Base-by-base conservation (phyloP, 2,797 vertebrate species). In the Alosa sapidissima region DNA sequence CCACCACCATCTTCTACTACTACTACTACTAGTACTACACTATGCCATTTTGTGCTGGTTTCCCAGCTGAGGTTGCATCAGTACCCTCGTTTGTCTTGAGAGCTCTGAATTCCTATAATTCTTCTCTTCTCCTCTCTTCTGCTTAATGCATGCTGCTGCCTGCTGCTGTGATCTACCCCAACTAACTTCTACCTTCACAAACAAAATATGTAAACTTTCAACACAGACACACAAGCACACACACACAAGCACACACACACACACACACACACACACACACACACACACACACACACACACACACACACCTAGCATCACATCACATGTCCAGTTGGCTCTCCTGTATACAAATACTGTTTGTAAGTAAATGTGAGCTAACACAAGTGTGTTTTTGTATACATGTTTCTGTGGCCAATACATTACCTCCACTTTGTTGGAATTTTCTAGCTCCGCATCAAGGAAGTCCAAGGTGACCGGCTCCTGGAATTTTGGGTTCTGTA, bases 401-500 rank as follows among this genome's bases (percentile, higher is more conserved):
- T 60, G 84, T 85, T 24, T 81, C 14, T 75, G 68, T 6, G 36
- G 72, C 14, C 5, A 36, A 78, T 47, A 5, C 1, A 7, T 13
- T 94, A 99, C 98, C 97, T 98, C 95, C 81, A 99, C 97, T 96
- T 99, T 99, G 90, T 98, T 97, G 89, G 99, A 97, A 90, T 99
- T 99, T 94, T 99, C 98, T 90, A 99, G 89, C 88, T 99, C 98
- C 13, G 98, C 98, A 89, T 99, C 98, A 85, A 99, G 94, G 87
- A 99, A 98, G 94, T 99, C 98, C 88, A 99, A 91, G 0, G 98
- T 99, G 84, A 99, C 98, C 16, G 98, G 98, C 89, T 99, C 98
- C 97, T 99, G 98, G 91, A 98, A 99, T 99, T 99, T 99, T 85
- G 97, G 98, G 93, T 99, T 99, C 98, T 99, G 94, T 84, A 78